Evolutionary conservation across 1,140 invertebrate species (phyloP), one percentile per base, ranked within the genome.

Genomic region (Sitophilus oryzae): DNA sequence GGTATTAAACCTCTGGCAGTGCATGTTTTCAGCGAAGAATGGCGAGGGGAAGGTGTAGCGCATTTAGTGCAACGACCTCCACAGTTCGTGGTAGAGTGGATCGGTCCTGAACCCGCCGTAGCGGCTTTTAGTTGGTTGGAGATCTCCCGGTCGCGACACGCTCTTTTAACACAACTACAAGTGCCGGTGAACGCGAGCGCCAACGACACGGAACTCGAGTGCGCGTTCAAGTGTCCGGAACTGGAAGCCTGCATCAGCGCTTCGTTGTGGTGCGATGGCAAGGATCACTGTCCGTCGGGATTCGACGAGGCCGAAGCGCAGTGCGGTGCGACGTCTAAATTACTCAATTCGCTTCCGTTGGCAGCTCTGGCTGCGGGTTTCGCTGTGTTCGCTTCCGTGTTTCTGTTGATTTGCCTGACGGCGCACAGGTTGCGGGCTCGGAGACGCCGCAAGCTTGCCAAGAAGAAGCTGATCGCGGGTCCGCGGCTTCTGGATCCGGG

Each of bases 211-310:
- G 80, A 70, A 52, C 70, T 73, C 30, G 83, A 85, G 60, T 85
- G 83, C 64, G 73, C 76, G 58, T 80, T 84, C 65, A 85, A 86
- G 67, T 94, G 91, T 71, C 90, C 90, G 6, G 90, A 93, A 71
- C 74, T 94, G 52, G 87, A 91, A 65, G 90, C 90, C 16, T 94
- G 91, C 68, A 93, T 93, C 54, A 86, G 85, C 58, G 74, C 85
- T 3, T 80, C 81, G 38, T 73, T 94, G 23, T 93, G 90, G 89
- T 94, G 91, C 70, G 89, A 94, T 71, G 90, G 91, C 34, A 80
- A 79, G 59, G 74, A 81, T 22, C 87, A 91, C 70, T 92, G 89
- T 68, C 89, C 89, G 14, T 90, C 88, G 3, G 89, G 89, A 8
- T 86, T 82, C 64, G 89, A 91, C 65, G 89, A 93, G 72, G 80